Conservation (phyloP, 2,888 invertebrate species). For the Drosophila flavopinicola region DNA sequence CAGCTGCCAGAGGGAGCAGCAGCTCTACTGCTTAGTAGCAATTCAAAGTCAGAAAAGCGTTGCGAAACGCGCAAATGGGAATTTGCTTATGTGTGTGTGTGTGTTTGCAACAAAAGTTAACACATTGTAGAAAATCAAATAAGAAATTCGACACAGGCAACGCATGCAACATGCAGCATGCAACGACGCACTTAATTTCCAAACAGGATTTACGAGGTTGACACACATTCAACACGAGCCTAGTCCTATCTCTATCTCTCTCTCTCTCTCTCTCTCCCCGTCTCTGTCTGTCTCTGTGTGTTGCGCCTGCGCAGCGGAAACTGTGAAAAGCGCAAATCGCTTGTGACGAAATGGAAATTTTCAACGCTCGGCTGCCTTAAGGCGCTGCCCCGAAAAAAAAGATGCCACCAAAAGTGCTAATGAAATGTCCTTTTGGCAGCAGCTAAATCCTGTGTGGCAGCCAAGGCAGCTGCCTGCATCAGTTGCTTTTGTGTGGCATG, state of each 20-base stretch:
- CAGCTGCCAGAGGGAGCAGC: conserved; percentile 11
- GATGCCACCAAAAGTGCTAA: conserved; percentile 76
- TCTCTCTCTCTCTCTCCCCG: too few relatives aligned
- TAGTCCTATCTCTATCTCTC: conserved; percentile 4
- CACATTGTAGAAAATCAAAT: conserved; percentile 79
- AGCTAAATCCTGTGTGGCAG: conserved; percentile 2
- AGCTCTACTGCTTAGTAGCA: conserved; percentile 26
- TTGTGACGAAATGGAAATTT: conserved; percentile 82
- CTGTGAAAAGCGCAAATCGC: conserved; percentile 80
- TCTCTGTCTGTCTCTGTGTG: conserved; percentile 1
- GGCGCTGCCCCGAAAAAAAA: conserved; percentile 26
- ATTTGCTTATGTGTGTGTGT: conserved; percentile 69
- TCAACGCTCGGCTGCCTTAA: conserved; percentile 77
- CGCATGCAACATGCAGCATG: conserved; percentile 49
- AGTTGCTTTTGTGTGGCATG: conserved; percentile 52
- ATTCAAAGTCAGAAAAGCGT: conserved; percentile 74
- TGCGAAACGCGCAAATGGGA: conserved; percentile 58
- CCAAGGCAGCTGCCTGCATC: conserved; percentile 28
- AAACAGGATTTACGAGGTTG: conserved; percentile 81
- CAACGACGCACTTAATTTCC: conserved; percentile 62
- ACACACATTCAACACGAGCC: conserved; percentile 71
- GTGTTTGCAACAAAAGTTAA: conserved; percentile 64
- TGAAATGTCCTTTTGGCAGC: conserved; percentile 73
- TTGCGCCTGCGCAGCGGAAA: conserved; percentile 59
- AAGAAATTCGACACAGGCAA: conserved; percentile 73